Evolutionary conservation across 2,888 invertebrate genomes (phyloP).

Genomic region (Agonopterix arenella): DNA sequence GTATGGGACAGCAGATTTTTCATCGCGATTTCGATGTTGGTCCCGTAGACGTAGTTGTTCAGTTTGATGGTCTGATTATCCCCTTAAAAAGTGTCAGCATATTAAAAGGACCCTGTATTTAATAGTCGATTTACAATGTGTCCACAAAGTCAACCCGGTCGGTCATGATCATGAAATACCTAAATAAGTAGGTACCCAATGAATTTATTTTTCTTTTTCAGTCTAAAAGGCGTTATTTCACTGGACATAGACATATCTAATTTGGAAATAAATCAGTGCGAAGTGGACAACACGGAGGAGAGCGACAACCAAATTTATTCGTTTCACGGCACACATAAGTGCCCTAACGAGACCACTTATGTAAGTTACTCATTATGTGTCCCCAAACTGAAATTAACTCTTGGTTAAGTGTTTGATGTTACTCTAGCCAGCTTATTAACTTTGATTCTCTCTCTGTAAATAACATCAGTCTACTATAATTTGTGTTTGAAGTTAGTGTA

Average conservation of each 20-base stretch:
- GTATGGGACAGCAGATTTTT: no score
- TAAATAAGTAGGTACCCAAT: no score
- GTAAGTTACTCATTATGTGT: slow-evolving; percentile 65
- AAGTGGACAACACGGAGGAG: slow-evolving; percentile 48
- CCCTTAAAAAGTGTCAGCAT: no score
- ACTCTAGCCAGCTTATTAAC: not conserved
- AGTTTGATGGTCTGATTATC: no score
- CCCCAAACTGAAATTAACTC: no score
- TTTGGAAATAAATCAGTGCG: slow-evolving; percentile 92
- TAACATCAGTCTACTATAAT: not conserved
- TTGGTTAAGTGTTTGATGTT: not conserved
- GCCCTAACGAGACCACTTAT: slow-evolving; percentile 87
- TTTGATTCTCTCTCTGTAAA: not conserved
- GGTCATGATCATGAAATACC: no score
- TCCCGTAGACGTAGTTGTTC: no score
- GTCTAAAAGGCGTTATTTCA: slow-evolving; percentile 69
- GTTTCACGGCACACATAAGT: slow-evolving; percentile 93
- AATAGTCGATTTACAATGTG: no score
- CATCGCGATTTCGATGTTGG: no score
- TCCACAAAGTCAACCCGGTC: no score
- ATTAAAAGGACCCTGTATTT: no score
- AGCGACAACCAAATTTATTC: slow-evolving; percentile 82
- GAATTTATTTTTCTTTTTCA: slow-evolving; percentile 23
- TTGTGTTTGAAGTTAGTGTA: not conserved
- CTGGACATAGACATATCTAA: slow-evolving; percentile 88